Conservation (phyloP, 2,113 vertebrate species). For the Heterotilapia buettikoferi region DNA sequence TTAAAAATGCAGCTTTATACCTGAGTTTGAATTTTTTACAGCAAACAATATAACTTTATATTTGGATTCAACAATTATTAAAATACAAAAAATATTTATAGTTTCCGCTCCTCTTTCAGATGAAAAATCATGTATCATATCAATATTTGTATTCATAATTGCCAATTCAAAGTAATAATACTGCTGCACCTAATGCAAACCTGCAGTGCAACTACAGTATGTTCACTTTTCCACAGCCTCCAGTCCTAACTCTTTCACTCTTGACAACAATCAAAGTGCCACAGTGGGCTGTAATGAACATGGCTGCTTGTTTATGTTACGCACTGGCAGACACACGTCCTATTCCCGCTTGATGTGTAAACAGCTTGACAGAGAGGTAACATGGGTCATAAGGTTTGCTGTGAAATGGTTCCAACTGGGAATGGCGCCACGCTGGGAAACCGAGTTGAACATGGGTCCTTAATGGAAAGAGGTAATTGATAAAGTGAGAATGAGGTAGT, state of each 20-base stretch:
- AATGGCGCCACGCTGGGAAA: background rate
- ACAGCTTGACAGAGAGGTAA: background rate
- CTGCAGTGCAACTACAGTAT: background rate
- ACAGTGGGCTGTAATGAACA: background rate
- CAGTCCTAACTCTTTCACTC: background rate
- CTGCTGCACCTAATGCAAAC: background rate
- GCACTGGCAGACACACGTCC: background rate
- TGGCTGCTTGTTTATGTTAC: background rate
- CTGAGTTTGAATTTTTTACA: background rate
- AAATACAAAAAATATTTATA: background rate
- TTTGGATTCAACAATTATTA: background rate
- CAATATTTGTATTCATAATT: background rate
- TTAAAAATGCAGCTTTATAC: background rate
- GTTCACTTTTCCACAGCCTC: accelerated
- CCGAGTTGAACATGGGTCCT: background rate
- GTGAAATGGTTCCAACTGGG: background rate
- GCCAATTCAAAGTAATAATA: background rate
- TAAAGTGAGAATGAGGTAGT: background rate
- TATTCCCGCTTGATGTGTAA: background rate
- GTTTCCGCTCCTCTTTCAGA: background rate
- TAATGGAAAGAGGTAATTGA: constrained; percentile 26
- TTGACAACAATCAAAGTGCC: background rate
- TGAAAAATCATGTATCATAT: background rate
- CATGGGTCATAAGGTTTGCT: background rate
- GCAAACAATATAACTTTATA: background rate